phyloP scores from a whole-genome alignment of 2,113 vertebrate species.

The Scophthalmus maximus region DNA sequence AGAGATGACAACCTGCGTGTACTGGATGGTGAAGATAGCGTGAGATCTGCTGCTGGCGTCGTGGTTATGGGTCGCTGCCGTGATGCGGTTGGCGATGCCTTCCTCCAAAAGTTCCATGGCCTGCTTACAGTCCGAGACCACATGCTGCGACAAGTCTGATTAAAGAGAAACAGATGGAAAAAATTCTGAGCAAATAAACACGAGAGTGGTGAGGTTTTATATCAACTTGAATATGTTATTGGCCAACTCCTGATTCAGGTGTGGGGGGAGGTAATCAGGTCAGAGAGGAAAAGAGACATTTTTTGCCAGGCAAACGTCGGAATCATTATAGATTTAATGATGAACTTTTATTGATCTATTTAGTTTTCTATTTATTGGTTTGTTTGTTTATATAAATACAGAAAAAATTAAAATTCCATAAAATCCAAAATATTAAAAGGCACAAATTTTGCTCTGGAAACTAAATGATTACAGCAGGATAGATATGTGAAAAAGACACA shows the following conservation, averaged over 20 bases:
- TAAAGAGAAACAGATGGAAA: background rate
- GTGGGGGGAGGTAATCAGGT: no score
- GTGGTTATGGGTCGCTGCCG: conserved; percentile 95
- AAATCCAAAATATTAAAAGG: no score
- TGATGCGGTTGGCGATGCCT: conserved; percentile 97
- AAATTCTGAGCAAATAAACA: background rate
- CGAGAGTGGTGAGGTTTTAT: no score
- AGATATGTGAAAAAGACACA: conserved; percentile 7
- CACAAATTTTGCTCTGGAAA: no score
- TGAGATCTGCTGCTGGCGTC: conserved; percentile 98
- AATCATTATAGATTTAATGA: no score
- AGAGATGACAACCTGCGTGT: conserved; percentile 89
- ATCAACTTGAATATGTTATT: no score
- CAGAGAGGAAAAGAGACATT: no score
- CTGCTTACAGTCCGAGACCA: conserved; percentile 93
- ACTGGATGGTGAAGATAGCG: conserved; percentile 97
- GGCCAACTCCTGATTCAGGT: no score
- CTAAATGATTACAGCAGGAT: no score
- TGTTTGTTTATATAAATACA: no score
- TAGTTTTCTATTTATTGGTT: no score
- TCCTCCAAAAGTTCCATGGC: conserved; percentile 92
- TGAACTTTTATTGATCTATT: background rate
- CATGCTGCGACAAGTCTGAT: conserved; percentile 92
- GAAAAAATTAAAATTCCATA: background rate
- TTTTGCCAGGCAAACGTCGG: no score